Conservation (phyloP, 2,113 vertebrate species). For the Osmerus eperlanus region DNA sequence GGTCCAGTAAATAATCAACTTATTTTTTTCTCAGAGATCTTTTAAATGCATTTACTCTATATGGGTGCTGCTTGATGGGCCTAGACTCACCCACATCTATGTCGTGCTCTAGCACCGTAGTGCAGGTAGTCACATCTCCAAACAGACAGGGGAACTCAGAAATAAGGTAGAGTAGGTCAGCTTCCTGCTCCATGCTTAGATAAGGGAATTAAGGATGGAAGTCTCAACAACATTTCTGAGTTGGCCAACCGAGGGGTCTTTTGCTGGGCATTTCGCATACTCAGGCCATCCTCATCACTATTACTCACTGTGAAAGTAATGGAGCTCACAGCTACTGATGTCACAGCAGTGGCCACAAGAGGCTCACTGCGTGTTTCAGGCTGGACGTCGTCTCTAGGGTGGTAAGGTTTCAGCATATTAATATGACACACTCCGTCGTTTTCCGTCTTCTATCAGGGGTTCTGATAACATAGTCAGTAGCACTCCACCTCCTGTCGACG, state of each 20-base stretch:
- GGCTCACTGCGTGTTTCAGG: no score
- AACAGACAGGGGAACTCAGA: background rate
- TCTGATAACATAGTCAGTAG: slow-evolving; percentile 4
- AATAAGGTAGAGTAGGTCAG: background rate
- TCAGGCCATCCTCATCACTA: no score
- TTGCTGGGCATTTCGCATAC: no score
- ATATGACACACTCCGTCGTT: background rate
- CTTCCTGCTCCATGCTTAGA: background rate
- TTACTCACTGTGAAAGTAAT: no score
- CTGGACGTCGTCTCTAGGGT: background rate
- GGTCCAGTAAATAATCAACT: background rate
- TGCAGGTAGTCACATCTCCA: background rate
- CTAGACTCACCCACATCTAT: background rate
- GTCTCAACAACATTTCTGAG: no score
- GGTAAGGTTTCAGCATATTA: slow-evolving; percentile 1
- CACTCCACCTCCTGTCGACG: background rate
- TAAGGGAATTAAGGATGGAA: background rate
- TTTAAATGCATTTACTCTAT: background rate
- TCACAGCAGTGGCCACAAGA: no score
- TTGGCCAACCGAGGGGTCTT: no score
- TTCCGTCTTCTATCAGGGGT: background rate
- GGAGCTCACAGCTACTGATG: no score
- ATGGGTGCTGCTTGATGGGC: no score
- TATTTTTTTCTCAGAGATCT: background rate
- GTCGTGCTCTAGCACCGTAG: background rate